Percentiles rank a stretch among this genome's conserved stretches.
Evolutionary conservation across 1,140 invertebrate species (phyloP).

Genomic region (Zophobas atratus): DNA sequence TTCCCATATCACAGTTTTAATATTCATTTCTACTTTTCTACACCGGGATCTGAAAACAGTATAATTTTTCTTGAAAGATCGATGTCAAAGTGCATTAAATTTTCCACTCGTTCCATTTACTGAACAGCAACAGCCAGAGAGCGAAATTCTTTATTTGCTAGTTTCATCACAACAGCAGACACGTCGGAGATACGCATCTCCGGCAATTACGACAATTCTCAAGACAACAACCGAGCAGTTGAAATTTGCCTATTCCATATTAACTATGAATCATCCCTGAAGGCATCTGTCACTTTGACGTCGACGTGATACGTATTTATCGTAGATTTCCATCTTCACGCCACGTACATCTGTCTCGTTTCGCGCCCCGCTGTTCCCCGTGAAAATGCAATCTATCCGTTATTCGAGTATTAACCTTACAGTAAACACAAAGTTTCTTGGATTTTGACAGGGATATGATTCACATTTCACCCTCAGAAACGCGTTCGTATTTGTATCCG

Average conservation of each 20-base stretch:
- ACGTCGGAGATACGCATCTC: neutral
- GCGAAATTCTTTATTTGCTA: no score
- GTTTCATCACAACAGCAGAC: no score
- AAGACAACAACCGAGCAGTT: constrained; percentile 13
- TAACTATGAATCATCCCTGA: constrained; percentile 49
- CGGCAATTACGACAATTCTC: constrained; percentile 11
- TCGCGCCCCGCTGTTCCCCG: neutral
- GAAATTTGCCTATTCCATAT: constrained; percentile 41
- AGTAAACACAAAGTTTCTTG: constrained; percentile 20
- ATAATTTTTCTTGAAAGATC: no score
- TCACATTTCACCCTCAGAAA: constrained; percentile 14
- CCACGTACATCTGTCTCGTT: constrained; percentile 39
- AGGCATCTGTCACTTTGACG: constrained; percentile 48
- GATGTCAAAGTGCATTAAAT: no score
- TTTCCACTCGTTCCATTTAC: no score
- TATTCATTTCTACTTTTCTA: no score
- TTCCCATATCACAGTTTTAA: no score
- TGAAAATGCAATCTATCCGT: constrained; percentile 24
- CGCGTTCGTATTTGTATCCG: neutral
- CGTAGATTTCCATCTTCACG: constrained; percentile 43
- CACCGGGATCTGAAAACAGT: no score
- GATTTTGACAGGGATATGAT: constrained; percentile 19
- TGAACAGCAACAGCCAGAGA: no score
- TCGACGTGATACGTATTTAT: constrained; percentile 46
- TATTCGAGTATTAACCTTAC: constrained; percentile 16